phyloP scores from a whole-genome alignment of 2,888 invertebrate species.

The Heliconius sara region DNA sequence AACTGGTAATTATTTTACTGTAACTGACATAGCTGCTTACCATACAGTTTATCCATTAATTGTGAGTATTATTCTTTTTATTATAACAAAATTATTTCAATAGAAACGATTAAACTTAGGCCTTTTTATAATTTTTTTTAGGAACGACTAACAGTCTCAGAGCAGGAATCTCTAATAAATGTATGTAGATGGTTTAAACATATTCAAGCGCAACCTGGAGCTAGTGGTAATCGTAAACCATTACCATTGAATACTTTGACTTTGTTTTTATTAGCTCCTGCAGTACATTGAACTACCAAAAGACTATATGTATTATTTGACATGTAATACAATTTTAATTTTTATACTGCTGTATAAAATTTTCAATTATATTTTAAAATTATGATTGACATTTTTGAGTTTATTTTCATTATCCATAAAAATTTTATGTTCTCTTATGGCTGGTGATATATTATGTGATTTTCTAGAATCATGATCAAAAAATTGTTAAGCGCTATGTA shows the following conservation, averaged over 20 bases:
- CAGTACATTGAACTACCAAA: conserved; percentile 65
- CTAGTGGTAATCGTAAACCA: conserved; percentile 73
- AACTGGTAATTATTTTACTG: conserved; percentile 75
- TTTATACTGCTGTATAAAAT: conserved; percentile 46
- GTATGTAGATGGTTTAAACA: conserved; percentile 91
- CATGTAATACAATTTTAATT: not conserved
- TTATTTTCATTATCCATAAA: conserved; percentile 20
- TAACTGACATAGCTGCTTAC: conserved; percentile 88
- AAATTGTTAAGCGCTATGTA: not conserved
- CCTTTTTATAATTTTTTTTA: conserved; percentile 68
- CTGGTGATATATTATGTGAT: not conserved
- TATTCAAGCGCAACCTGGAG: conserved; percentile 86
- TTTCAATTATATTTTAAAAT: conserved; percentile 26
- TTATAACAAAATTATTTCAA: not conserved
- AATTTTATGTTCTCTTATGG: not conserved
- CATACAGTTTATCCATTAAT: conserved; percentile 86
- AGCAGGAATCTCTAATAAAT: conserved; percentile 87
- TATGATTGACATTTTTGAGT: not conserved
- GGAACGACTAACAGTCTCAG: conserved; percentile 85
- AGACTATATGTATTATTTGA: not conserved
- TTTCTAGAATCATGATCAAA: conserved; percentile 7
- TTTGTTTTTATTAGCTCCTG: conserved; percentile 68
- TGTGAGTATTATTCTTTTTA: conserved; percentile 72
- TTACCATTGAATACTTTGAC: conserved; percentile 65
- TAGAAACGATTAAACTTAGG: not conserved